These are phyloP conservation scores for Trichacis sp. DNA, from an alignment of 2,888 invertebrate species.

Conservation along the genomic window DNA sequence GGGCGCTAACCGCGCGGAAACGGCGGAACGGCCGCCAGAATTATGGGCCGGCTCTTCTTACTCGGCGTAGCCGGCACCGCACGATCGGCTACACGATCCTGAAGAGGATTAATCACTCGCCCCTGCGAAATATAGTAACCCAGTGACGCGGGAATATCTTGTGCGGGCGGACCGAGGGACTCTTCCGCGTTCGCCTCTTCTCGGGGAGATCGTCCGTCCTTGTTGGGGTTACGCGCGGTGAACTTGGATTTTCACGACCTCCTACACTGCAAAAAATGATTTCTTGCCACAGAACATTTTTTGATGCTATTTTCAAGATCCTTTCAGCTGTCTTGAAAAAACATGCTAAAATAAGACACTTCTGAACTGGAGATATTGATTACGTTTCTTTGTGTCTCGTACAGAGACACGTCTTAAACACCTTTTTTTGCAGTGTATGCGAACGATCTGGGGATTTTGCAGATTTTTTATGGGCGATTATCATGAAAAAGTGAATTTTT, in stretches of 20 bases:
- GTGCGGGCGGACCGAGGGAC: constrained; percentile 28
- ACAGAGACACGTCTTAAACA: too few species aligned
- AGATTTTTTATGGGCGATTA: too few species aligned
- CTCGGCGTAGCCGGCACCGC: constrained; percentile 33
- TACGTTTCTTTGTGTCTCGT: too few species aligned
- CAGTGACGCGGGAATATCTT: constrained; percentile 35
- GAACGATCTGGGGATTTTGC: too few species aligned
- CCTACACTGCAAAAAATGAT: too few species aligned
- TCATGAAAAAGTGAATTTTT: too few species aligned
- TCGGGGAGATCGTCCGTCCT: constrained; percentile 1
- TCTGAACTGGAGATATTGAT: too few species aligned
- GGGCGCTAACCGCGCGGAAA: constrained; percentile 44
- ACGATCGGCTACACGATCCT: constrained; percentile 39
- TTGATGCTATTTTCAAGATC: too few species aligned
- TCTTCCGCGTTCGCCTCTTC: constrained; percentile 27
- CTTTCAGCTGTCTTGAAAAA: too few species aligned
- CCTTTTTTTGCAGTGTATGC: too few species aligned
- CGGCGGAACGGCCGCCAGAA: constrained; percentile 41
- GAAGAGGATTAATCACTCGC: constrained; percentile 44
- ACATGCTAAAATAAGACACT: too few species aligned
- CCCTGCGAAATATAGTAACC: constrained; percentile 45
- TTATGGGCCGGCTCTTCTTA: constrained; percentile 43
- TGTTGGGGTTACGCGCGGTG: constrained; percentile 4
- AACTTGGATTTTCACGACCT: constrained; percentile 31
- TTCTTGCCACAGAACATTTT: too few species aligned